These are phyloP conservation scores for Elysia chlorotica DNA, from an alignment of 1,140 invertebrate species.

Conservation along the genomic window DNA sequence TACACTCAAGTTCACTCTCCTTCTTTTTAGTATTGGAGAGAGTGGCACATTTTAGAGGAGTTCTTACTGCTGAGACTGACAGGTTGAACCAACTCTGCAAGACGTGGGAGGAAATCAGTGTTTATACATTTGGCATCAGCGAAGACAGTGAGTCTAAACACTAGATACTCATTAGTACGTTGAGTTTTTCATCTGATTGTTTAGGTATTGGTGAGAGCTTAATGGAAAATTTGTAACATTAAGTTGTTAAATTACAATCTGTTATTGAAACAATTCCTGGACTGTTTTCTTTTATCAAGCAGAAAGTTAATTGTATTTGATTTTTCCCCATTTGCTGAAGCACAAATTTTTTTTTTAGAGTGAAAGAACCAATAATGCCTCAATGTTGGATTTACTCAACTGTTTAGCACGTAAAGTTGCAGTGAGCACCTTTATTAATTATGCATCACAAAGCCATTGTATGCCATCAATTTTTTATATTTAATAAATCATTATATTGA, in stretches of 20 bases:
- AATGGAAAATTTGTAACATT: background rate
- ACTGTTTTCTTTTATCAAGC: background rate
- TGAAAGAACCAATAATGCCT: too few relatives aligned
- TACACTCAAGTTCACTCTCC: too few relatives aligned
- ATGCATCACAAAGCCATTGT: too few relatives aligned
- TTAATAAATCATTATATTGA: background rate
- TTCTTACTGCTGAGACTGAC: conserved; percentile 39
- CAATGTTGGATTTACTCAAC: too few relatives aligned
- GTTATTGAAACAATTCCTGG: background rate
- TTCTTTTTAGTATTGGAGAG: too few relatives aligned
- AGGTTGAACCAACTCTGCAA: conserved; percentile 36
- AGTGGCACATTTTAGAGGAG: conserved; percentile 46
- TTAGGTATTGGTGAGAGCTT: background rate
- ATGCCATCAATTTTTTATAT: background rate
- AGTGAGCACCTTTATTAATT: too few relatives aligned
- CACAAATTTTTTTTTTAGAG: too few relatives aligned
- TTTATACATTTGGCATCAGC: conserved; percentile 23
- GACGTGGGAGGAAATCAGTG: conserved; percentile 39
- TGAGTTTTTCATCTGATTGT: background rate
- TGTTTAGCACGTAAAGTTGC: too few relatives aligned
- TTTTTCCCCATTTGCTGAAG: too few relatives aligned
- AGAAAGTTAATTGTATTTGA: background rate
- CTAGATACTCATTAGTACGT: background rate
- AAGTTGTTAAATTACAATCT: background rate
- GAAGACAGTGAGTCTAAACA: conserved; percentile 53